Evolutionary conservation across 2,113 vertebrate genomes (phyloP).

Genomic region (Pagrus major): DNA sequence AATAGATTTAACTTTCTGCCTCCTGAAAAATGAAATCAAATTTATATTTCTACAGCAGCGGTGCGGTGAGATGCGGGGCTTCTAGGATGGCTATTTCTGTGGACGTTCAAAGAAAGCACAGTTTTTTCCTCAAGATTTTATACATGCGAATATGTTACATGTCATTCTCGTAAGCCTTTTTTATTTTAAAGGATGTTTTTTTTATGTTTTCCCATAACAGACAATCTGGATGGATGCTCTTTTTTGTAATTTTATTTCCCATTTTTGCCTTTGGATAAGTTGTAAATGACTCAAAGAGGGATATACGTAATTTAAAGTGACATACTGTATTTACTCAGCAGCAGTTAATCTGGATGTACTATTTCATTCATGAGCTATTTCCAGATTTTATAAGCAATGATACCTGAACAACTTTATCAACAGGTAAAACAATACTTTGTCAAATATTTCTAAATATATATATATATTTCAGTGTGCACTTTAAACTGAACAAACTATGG

Average conservation of each 20-base stretch:
- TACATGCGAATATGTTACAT: conserved; percentile 34
- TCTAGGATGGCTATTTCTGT: conserved; percentile 38
- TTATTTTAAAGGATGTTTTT: not conserved
- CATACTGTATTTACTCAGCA: conserved; percentile 50
- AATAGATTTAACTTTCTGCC: conserved; percentile 21
- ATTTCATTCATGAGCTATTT: conserved; percentile 73
- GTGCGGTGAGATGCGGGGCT: conserved; percentile 8
- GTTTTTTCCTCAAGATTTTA: conserved; percentile 42
- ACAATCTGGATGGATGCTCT: conserved; percentile 51
- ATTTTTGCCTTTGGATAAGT: conserved; percentile 43
- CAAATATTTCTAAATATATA: conserved; percentile 34
- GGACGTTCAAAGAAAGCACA: conserved; percentile 57
- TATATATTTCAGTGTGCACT: conserved; percentile 61
- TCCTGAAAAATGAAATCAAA: conserved; percentile 22
- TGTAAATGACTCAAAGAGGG: conserved; percentile 36
- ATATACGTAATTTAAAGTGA: conserved; percentile 29
- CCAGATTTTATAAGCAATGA: conserved; percentile 57
- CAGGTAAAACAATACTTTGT: conserved; percentile 41
- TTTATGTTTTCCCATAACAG: conserved; percentile 42
- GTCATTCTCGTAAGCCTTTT: conserved; percentile 15
- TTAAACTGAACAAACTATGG: conserved; percentile 59
- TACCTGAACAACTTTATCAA: conserved; percentile 33
- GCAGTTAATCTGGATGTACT: conserved; percentile 67
- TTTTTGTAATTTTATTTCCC: conserved; percentile 34
- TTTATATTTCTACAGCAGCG: conserved; percentile 43